These are phyloP conservation scores for Cuniculus paca DNA, from an alignment of 2,797 vertebrate genomes.

Conservation along the genomic window DNA sequence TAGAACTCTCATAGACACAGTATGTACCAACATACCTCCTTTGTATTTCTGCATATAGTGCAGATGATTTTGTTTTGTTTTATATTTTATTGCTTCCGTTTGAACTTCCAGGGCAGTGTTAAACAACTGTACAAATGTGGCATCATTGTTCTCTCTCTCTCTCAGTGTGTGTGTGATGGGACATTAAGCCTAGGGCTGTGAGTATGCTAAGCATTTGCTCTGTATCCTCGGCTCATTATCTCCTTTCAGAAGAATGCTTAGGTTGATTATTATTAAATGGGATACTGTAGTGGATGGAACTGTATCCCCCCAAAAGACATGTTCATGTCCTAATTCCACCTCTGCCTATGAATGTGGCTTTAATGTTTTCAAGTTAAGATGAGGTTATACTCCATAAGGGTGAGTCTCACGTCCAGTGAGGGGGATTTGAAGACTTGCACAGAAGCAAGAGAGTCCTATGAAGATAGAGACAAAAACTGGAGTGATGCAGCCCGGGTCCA, in stretches of 20 bases:
- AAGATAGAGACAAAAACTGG: neutral
- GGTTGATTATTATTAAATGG: neutral
- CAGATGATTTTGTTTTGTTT: slow-evolving; percentile 32
- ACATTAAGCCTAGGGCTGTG: neutral
- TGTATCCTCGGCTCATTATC: neutral
- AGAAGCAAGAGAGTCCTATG: neutral
- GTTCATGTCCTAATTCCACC: neutral
- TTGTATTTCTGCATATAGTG: neutral
- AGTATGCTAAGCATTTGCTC: neutral
- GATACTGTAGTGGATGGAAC: neutral
- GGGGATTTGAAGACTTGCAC: neutral
- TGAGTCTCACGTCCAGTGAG: neutral
- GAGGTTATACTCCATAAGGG: neutral
- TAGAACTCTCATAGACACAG: neutral
- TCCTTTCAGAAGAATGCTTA: neutral
- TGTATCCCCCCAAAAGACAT: neutral
- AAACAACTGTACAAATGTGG: neutral
- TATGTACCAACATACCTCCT: neutral
- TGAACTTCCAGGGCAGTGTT: neutral
- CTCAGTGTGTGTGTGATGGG: too few species aligned
- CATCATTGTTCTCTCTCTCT: neutral
- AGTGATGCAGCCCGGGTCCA: neutral
- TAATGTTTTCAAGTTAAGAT: slow-evolving; percentile 1
- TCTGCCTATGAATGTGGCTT: neutral
- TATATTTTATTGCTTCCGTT: neutral